phyloP scores from a whole-genome alignment of 2,797 vertebrate species.

The Phoeniculus purpureus region DNA sequence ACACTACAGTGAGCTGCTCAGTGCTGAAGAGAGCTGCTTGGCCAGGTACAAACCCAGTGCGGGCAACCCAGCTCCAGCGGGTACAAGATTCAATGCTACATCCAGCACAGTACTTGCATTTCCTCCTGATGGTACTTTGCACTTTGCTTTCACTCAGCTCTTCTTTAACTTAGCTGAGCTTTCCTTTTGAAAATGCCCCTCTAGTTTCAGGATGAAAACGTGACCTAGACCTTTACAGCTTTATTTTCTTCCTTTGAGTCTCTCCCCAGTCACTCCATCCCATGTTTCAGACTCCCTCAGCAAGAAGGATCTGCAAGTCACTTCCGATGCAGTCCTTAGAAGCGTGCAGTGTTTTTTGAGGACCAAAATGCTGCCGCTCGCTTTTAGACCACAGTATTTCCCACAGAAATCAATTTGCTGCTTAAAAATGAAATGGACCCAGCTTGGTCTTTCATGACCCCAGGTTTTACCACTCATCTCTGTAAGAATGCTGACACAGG shows the following conservation, averaged over 20 bases:
- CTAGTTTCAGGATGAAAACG: neutral
- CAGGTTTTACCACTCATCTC: neutral
- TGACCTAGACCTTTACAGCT: neutral
- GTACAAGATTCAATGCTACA: neutral
- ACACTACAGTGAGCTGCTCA: neutral
- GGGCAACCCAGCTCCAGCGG: neutral
- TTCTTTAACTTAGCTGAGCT: neutral
- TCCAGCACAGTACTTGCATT: neutral
- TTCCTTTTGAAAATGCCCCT: neutral
- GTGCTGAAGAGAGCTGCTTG: neutral
- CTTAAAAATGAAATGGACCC: neutral
- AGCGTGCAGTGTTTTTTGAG: neutral
- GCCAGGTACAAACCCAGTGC: neutral
- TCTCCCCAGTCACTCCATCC: neutral
- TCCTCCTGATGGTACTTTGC: constrained; percentile 13
- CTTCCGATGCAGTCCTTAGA: neutral
- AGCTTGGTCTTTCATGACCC: neutral
- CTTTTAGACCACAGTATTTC: neutral
- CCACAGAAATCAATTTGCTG: neutral
- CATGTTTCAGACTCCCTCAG: neutral
- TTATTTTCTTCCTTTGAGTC: neutral
- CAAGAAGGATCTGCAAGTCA: neutral
- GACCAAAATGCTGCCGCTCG: neutral
- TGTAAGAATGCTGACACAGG: neutral
- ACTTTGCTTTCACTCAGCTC: neutral